These are phyloP conservation scores for Aphelocoma coerulescens DNA, from an alignment of 2,113 vertebrate genomes.

Conservation along the genomic window DNA sequence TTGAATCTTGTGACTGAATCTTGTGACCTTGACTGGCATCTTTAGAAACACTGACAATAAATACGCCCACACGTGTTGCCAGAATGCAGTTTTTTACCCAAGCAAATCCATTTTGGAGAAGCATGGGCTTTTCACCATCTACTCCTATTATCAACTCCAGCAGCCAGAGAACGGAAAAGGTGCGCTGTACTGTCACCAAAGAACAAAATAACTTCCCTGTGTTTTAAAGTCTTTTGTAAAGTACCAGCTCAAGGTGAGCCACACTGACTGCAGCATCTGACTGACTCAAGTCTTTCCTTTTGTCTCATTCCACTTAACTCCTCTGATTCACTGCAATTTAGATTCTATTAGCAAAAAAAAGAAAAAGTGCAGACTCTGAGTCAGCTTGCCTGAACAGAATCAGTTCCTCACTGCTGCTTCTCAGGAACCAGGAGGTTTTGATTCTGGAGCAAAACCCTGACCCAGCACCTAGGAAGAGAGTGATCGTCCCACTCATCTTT, in stretches of 20 bases:
- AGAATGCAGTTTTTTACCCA: background rate
- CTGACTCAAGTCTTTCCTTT: background rate
- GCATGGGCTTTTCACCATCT: background rate
- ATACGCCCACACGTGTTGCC: background rate
- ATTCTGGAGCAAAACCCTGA: background rate
- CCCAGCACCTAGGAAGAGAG: background rate
- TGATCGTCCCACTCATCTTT: background rate
- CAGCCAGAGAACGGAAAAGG: background rate
- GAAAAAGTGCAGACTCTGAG: background rate
- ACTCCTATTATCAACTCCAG: background rate
- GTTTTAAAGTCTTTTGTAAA: background rate
- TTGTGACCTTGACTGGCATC: background rate
- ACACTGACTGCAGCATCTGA: accelerated
- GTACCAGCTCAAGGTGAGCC: background rate
- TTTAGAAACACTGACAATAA: background rate
- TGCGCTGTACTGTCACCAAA: background rate
- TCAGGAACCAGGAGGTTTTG: background rate
- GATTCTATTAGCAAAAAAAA: background rate
- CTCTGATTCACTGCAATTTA: background rate
- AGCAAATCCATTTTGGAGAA: background rate
- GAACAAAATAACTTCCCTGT: background rate
- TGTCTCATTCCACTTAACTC: background rate
- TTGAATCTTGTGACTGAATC: background rate
- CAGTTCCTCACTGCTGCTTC: background rate
- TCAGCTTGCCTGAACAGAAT: background rate